Evolutionary conservation across 2,797 vertebrate species (phyloP), one percentile per base, ranked within the genome.

Genomic region (Champsocephalus esox): DNA sequence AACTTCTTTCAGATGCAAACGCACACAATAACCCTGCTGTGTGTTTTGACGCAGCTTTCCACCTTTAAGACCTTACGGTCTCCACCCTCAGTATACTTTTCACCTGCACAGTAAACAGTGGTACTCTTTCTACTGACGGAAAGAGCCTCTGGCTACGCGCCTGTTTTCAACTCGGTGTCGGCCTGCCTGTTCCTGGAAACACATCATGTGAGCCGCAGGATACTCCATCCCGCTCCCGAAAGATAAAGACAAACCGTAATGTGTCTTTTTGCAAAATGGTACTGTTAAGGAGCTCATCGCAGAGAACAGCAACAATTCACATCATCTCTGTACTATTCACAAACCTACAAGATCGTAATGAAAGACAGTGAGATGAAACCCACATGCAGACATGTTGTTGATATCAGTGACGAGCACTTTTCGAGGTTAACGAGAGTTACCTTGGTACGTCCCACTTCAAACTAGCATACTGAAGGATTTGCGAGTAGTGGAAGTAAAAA

Each of bases 101-200:
- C 71, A 76, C 17, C 1, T 9, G 38, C 16, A 16, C 46, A 56
- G 74, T 67, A 68, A 88, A 85, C 74, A 46, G 11, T 49, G 67
- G 62, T 12, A 65, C 80, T 88, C 81, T 67, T 75, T 69, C 34
- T 54, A 76, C 72, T 59, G 41, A 58, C 78, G 51, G 21, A 67
- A 24, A 70, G 41, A 78, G 80, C 89, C 74, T 72, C 19, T 0
- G 72, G 88, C 58, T 50, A 41, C 19, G 75, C 70, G 73, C 75
- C 13, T 13, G 12, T 16, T 55, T 41, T 85, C 80, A 86, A 32
- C 67, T 51, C 65, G 77, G 60, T 44, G 16, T 54, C 66, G n/a
- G 0, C 58, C 63, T 57, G 58, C 48, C 58, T 59, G 19, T 67
- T 84, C 59, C 44, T 9, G 46, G 64, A 76, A 82, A 68, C 46